These are phyloP conservation scores for Pogonognathellus flavescens DNA, from an alignment of 1,140 invertebrate species.

Conservation along the genomic window DNA sequence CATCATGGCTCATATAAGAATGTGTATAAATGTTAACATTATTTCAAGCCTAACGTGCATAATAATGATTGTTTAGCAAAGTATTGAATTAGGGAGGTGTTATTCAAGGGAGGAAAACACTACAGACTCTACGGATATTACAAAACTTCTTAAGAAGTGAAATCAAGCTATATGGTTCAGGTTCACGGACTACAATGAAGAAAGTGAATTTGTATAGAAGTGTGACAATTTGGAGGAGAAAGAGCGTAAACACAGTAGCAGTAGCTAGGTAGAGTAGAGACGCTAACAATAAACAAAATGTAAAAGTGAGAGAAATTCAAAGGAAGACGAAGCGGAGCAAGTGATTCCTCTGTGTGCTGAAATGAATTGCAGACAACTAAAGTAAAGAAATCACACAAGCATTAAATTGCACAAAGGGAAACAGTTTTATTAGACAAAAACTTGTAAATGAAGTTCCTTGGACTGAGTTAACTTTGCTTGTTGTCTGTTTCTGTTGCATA, in stretches of 20 bases:
- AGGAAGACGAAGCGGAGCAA: conserved; percentile 5
- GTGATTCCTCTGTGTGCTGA: conserved; percentile 41
- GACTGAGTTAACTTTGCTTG: not conserved
- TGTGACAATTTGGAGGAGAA: too few relatives aligned
- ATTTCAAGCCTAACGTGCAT: too few relatives aligned
- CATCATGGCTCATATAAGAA: too few relatives aligned
- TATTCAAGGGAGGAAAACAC: too few relatives aligned
- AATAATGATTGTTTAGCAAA: too few relatives aligned
- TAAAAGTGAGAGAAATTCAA: conserved; percentile 17
- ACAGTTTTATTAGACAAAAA: conserved; percentile 30
- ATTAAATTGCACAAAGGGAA: conserved; percentile 45
- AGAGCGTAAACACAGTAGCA: not conserved
- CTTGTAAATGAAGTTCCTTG: conserved; percentile 17
- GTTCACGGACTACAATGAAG: too few relatives aligned
- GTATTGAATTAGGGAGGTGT: too few relatives aligned
- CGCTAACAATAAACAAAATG: not conserved
- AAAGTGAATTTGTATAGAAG: too few relatives aligned
- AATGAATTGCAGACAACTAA: conserved; percentile 43
- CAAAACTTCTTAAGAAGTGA: too few relatives aligned
- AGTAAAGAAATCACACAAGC: conserved; percentile 48
- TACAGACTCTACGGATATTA: too few relatives aligned
- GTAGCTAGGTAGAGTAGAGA: not conserved
- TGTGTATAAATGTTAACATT: too few relatives aligned
- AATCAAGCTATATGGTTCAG: too few relatives aligned
- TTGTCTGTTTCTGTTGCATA: not conserved